These are phyloP conservation scores for Dicyrtoma fusca DNA, from an alignment of 2,888 invertebrate species.

Conservation along the genomic window DNA sequence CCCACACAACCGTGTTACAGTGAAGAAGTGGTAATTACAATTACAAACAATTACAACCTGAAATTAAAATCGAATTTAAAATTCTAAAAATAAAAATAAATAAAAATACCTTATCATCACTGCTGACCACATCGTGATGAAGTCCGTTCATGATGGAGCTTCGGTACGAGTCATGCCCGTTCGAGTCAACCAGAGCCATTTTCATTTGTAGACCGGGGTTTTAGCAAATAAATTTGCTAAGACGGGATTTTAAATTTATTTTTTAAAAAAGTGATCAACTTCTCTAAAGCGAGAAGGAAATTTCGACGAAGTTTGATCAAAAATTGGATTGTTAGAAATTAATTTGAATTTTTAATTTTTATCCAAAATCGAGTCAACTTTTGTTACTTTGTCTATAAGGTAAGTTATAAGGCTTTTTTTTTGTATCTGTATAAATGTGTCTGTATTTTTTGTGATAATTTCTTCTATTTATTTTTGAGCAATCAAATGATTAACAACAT, in stretches of 20 bases:
- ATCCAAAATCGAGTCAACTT: too few relatives aligned
- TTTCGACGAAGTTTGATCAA: too few relatives aligned
- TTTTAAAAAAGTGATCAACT: conserved; percentile 4
- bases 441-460: too few relatives aligned
- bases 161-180: conserved; percentile 53
- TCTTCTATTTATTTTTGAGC: neutral
- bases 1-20: too few relatives aligned
- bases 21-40: too few relatives aligned
- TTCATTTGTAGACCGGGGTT: conserved; percentile 38
- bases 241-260: conserved; percentile 33
- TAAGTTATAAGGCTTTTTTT: neutral
- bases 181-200: conserved; percentile 56
- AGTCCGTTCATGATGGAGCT: conserved; percentile 53
- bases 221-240: conserved; percentile 46
- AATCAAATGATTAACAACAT: neutral
- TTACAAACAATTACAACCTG: neutral
- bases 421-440: too few relatives aligned
- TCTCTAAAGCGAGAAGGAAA: too few relatives aligned
- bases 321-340: too few relatives aligned
- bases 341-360: too few relatives aligned
- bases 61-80: too few relatives aligned
- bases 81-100: too few relatives aligned
- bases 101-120: conserved; percentile 52
- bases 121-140: conserved; percentile 51
- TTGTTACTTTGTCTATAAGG: neutral